These are phyloP conservation scores for Philhelius pedissequus DNA, from an alignment of 2,888 invertebrate species.

Conservation along the genomic window DNA sequence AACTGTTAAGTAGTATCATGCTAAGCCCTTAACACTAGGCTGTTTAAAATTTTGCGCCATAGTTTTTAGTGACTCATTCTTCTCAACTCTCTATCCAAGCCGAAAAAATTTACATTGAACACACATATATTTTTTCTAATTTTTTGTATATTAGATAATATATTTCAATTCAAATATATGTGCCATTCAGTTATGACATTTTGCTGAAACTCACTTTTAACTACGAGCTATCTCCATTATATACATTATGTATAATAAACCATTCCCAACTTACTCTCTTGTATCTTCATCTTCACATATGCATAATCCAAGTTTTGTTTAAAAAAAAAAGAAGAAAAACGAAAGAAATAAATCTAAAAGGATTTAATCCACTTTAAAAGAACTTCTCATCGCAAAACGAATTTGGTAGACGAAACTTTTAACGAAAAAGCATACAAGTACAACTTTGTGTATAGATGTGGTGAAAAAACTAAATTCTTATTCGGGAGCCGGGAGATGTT, in stretches of 20 bases:
- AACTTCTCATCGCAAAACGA: conserved; percentile 29
- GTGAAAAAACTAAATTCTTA: conserved; percentile 24
- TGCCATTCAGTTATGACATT: neutral
- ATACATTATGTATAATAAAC: neutral
- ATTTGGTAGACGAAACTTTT: conserved; percentile 32
- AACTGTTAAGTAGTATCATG: too few relatives aligned
- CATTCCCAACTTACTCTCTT: neutral
- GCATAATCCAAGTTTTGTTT: neutral
- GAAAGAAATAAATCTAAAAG: conserved; percentile 38
- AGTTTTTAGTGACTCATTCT: too few relatives aligned
- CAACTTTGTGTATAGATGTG: conserved; percentile 17
- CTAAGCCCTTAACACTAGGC: too few relatives aligned
- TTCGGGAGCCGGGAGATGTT: neutral
- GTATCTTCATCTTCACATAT: neutral
- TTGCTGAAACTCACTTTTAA: neutral
- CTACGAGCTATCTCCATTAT: neutral
- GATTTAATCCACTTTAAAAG: conserved; percentile 54
- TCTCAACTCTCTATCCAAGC: too few relatives aligned
- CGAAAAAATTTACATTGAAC: too few relatives aligned
- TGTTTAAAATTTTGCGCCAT: too few relatives aligned
- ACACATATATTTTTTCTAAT: too few relatives aligned
- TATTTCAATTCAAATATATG: too few relatives aligned
- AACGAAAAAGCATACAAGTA: conserved; percentile 14
- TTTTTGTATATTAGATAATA: too few relatives aligned
- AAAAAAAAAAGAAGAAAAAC: neutral